A percentile compares a stretch with the other conserved stretches of the same genome.
phyloP scores from a whole-genome alignment of 2,888 invertebrate genomes.

The Phortica okadai region DNA sequence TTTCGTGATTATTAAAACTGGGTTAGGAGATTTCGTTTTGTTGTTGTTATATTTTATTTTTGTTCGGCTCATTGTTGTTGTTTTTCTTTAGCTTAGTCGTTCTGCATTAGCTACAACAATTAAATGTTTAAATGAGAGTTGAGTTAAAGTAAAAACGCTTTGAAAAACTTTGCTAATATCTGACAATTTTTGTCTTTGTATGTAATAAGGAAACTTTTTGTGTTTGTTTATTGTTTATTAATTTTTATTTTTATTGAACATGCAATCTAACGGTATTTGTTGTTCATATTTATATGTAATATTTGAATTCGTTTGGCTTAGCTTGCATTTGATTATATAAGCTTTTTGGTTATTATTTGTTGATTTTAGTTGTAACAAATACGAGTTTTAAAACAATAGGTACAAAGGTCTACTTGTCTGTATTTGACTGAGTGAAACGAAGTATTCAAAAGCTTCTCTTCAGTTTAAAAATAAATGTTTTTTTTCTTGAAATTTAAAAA shows the following conservation, averaged over 20 bases:
- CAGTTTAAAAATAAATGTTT: no score
- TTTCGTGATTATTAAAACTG: conserved; percentile 69
- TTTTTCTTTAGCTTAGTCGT: background rate
- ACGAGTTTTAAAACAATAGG: background rate
- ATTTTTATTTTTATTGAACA: conserved; percentile 21
- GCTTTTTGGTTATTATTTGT: background rate
- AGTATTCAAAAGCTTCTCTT: background rate
- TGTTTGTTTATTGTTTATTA: conserved; percentile 2
- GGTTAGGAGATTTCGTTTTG: conserved; percentile 55
- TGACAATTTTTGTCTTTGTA: background rate
- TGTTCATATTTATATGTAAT: background rate
- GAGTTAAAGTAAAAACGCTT: background rate
- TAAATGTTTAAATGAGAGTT: conserved; percentile 13
- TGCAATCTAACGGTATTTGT: background rate
- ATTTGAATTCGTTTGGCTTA: background rate
- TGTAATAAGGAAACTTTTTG: background rate
- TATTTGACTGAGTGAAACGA: background rate
- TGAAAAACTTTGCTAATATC: background rate
- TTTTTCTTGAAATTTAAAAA: no score
- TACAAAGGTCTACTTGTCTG: background rate
- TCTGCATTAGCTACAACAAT: conserved; percentile 4
- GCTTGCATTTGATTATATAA: background rate
- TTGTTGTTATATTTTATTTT: background rate
- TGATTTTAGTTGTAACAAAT: background rate
- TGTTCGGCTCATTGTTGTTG: background rate